phyloP scores from a whole-genome alignment of 2,113 vertebrate species.

The Forbesichthys agassizii region DNA sequence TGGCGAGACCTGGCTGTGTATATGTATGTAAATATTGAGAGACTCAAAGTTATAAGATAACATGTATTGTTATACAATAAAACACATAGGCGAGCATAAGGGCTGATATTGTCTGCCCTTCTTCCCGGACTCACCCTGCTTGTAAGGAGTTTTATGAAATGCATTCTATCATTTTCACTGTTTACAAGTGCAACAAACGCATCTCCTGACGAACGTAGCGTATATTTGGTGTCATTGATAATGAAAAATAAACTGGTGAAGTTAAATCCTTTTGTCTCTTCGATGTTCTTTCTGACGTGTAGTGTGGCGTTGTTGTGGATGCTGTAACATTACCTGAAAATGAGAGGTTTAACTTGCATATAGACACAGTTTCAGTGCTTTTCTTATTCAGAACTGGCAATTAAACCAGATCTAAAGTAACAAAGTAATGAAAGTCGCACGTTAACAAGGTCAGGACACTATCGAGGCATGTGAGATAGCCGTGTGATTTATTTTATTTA shows the following conservation, averaged over 20 bases:
- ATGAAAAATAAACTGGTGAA: constrained; percentile 86
- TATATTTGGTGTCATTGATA: constrained; percentile 82
- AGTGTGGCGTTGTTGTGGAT: neutral
- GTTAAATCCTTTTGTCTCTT: constrained; percentile 32
- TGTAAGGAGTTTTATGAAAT: constrained; percentile 77
- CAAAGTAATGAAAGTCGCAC: neutral
- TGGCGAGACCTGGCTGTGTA: constrained; percentile 69
- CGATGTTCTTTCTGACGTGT: constrained; percentile 12
- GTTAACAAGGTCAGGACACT: neutral
- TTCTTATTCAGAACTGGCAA: too few relatives aligned
- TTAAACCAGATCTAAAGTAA: neutral
- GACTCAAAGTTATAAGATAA: constrained; percentile 80
- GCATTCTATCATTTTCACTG: constrained; percentile 81
- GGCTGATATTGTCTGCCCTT: constrained; percentile 53
- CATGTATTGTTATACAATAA: constrained; percentile 55
- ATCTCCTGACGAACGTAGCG: constrained; percentile 80
- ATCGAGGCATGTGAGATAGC: neutral
- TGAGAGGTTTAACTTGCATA: too few relatives aligned
- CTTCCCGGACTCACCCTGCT: constrained; percentile 73
- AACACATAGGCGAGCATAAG: constrained; percentile 36
- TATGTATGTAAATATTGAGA: constrained; percentile 76
- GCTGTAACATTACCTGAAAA: too few relatives aligned
- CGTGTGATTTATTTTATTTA: constrained; percentile 15
- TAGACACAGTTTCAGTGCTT: too few relatives aligned
- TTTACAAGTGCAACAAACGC: constrained; percentile 83